phyloP scores from a whole-genome alignment of 2,888 invertebrate genomes.

The Sisyra terminalis region DNA sequence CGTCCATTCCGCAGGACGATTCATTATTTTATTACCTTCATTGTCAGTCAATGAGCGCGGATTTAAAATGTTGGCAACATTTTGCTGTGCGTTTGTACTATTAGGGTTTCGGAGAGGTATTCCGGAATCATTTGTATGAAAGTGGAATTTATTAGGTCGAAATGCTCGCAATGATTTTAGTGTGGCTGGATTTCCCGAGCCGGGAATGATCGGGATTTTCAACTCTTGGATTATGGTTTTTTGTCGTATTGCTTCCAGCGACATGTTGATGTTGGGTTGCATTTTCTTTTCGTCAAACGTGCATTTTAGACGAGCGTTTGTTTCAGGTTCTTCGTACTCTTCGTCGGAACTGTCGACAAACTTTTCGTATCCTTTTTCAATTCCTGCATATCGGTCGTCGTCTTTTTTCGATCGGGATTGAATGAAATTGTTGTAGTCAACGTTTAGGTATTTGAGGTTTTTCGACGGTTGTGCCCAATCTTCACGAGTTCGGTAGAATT shows the following conservation, averaged over 20 bases:
- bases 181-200: slow-evolving; percentile 30
- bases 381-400: slow-evolving; percentile 14
- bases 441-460: slow-evolving; percentile 56
- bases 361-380: slow-evolving; percentile 16
- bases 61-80: too few species aligned
- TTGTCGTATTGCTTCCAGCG: too few species aligned
- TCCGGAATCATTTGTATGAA: too few species aligned
- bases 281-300: slow-evolving; percentile 44
- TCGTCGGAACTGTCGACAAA: slow-evolving; percentile 8
- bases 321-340: slow-evolving; percentile 26
- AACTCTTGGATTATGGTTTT: background rate
- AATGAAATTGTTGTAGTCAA: slow-evolving; percentile 46
- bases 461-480: slow-evolving; percentile 50
- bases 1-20: too few species aligned
- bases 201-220: background rate
- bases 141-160: slow-evolving; percentile 20
- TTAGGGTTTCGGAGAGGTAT: too few species aligned
- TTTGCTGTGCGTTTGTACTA: too few species aligned
- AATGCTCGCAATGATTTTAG: slow-evolving; percentile 34
- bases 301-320: slow-evolving; percentile 31
- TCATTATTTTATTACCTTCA: too few species aligned
- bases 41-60: too few species aligned
- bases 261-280: slow-evolving; percentile 21
- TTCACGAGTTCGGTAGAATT: slow-evolving; percentile 36
- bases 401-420: slow-evolving; percentile 24